Evolutionary conservation across 1,140 invertebrate species (phyloP).

Genomic region (Brachionus plicatilis): DNA sequence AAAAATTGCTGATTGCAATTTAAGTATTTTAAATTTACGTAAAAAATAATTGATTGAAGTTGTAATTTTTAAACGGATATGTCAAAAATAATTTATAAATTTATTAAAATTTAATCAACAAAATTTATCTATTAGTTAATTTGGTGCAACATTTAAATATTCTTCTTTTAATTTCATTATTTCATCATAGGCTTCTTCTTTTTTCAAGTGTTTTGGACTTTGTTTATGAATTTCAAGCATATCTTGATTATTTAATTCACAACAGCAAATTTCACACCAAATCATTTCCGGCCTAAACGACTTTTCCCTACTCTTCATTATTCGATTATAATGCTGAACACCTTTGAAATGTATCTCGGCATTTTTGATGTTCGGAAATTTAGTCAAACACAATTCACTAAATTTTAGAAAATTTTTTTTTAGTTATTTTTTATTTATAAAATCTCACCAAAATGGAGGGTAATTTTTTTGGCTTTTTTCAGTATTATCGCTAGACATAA

Average conservation of each 20-base stretch:
- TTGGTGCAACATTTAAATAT: neutral
- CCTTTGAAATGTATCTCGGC: conserved; percentile 12
- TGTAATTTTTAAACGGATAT: too few species aligned
- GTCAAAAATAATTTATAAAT: neutral
- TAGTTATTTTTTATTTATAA: too few species aligned
- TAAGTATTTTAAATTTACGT: too few species aligned
- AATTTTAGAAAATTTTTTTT: neutral
- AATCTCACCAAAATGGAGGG: neutral
- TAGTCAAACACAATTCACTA: conserved; percentile 33
- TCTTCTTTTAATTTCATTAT: conserved; percentile 29
- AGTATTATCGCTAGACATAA: neutral
- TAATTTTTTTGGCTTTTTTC: neutral
- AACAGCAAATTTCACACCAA: conserved; percentile 37
- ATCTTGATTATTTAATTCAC: conserved; percentile 27
- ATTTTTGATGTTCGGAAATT: conserved; percentile 9
- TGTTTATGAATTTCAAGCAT: neutral
- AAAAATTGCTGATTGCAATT: too few species aligned
- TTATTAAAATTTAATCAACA: neutral
- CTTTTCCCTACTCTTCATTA: neutral
- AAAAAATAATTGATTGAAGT: too few species aligned
- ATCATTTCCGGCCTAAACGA: neutral
- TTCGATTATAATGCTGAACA: conserved; percentile 17
- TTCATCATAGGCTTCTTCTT: conserved; percentile 14
- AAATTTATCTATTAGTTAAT: neutral
- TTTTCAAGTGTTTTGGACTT: conserved; percentile 35